Percentiles rank a stretch among this genome's conserved stretches.
These are phyloP conservation scores for Sterrhoptilus dennistouni DNA, from an alignment of 2,113 vertebrate genomes.

Conservation along the genomic window DNA sequence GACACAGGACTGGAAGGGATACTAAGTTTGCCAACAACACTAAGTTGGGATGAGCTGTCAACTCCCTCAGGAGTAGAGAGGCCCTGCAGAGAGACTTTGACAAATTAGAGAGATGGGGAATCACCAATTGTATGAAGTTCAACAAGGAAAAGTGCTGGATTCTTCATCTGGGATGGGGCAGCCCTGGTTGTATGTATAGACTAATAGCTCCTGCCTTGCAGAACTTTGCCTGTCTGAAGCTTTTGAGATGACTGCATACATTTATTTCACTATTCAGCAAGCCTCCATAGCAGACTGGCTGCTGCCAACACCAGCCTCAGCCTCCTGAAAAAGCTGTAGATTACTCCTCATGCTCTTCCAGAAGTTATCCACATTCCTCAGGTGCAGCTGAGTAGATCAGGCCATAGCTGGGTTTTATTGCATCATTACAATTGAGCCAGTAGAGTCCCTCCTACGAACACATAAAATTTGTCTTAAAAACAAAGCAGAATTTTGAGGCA, in stretches of 20 bases:
- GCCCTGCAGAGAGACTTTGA: not conserved
- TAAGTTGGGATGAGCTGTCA: fast-evolving
- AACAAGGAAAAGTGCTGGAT: not conserved
- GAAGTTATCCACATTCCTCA: not conserved
- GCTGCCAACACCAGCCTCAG: not conserved
- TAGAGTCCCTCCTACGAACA: not conserved
- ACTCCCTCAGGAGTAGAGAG: not conserved
- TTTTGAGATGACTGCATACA: not conserved
- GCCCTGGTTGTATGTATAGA: not conserved
- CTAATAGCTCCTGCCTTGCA: not conserved
- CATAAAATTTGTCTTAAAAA: not conserved
- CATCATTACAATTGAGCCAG: not conserved
- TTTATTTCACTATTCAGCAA: not conserved
- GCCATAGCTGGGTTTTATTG: not conserved
- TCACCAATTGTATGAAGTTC: not conserved
- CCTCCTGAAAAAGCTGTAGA: not conserved
- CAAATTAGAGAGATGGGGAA: not conserved
- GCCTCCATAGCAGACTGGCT: not conserved
- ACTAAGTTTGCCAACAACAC: not conserved
- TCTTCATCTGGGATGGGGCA: not conserved
- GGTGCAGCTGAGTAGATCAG: not conserved
- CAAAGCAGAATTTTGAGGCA: not conserved
- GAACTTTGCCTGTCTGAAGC: not conserved
- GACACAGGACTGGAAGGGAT: not conserved
- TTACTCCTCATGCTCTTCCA: not conserved